Base-by-base conservation (phyloP, 2,888 invertebrate species). In the Leptothorax acervorum region DNA sequence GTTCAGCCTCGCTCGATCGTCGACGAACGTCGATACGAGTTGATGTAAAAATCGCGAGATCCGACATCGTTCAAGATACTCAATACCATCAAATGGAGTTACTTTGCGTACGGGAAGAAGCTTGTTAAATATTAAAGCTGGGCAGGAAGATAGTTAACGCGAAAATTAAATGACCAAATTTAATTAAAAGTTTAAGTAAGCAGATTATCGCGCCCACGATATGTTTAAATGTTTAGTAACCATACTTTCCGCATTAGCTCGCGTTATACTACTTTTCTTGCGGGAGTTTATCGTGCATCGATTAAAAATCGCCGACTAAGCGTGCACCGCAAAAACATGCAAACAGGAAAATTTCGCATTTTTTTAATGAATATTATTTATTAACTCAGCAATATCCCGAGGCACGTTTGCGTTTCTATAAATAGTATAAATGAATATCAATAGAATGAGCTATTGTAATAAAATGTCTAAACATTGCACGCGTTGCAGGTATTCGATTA, bases 301-400 rank as follows among this genome's bases (percentile, higher is more conserved):
- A 60, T 81, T 81, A 73, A 81, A 81, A 81, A 71, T 79, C 23
- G 71, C 45, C 35, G 35, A 23, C 35, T 71, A 73, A 79, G 79
- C 79, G 35, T 15, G 8, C 31, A n/a, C 23, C 15, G 35, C 57
- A 48, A 57, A 48, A 60, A 28, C 23, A 28, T 3, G 45, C n/a
- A 70, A 70, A 55, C 42, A 78, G 18, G 6, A 18, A 73, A 81
- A 73, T 57, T 73, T 73, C 12, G 71, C 39, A 28, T 60, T 60
- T 60, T 28, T 39, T 28, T 35, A 23, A 45, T 11, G 28, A 12
- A 39, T 60, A n/a, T 57, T 31, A 15, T 28, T 48, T 18, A 12
- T 45, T 57, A 45, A 45, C 23, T 81, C 45, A 11, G 45, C 35
- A 35, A 48, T 71, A 53, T 35, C 3, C 12, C n/a, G 42, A 3